Evolutionary conservation across 2,797 vertebrate genomes (phyloP), one percentile per base, ranked within the genome.

Genomic region (Neopelma chrysocephalum): DNA sequence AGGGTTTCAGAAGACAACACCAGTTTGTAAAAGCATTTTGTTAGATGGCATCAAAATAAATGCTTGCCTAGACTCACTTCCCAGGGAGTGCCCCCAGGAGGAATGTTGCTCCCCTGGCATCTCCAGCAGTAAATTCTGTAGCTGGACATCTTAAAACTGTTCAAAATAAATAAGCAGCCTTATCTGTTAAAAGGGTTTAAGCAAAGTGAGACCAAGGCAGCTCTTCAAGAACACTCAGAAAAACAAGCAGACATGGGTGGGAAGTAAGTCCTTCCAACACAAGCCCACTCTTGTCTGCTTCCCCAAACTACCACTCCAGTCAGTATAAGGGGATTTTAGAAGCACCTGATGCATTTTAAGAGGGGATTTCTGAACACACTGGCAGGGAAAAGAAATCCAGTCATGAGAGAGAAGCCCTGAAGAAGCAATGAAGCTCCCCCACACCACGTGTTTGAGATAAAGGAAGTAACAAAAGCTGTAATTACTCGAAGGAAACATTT

Each of bases 401-500:
- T 32, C 36, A 38, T 47, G 47, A 82, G 23, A 82, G 34, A 77
- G 34, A 80, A 71, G 25, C 27, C 25, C 81, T 87, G 68, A 50
- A 72, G 61, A 45, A 62, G 47, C 9, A 34, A 12, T 4, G 14
- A 76, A 54, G 15, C 31, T 81, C 70, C 15, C 32, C 88, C 72
- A 51, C 42, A 65, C 40, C 43, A 42, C 2, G 0, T 70, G 54
- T 60, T 85, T 66, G 69, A 82, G 57, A 70, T 42, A 65, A n/a
- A 79, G 75, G 40, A 85, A 92, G 60, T 80, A 82, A 82, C 2
- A 12, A 92, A 82, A 95, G 38, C 78, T 87, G 61, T 71, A 72
- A 77, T 95, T 91, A 92, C 73, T 77, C 57, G 34, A 88, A 95
- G 70, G 89, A 95, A 95, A 43, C 26, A 19, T 71, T 82, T 89